Evolutionary conservation across 1,140 invertebrate genomes (phyloP).

Genomic region (Bombus superbus): DNA sequence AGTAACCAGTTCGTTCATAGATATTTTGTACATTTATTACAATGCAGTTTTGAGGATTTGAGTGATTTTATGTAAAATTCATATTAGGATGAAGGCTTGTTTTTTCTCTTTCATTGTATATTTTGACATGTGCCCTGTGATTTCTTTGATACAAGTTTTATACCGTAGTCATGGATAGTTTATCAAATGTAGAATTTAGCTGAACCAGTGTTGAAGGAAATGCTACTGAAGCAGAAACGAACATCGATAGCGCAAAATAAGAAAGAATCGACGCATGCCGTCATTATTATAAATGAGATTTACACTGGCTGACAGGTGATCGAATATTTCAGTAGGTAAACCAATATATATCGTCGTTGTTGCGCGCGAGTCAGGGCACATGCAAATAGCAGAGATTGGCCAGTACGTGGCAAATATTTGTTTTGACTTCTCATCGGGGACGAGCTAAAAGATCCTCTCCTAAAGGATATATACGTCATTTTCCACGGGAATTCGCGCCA

Average conservation of each 20-base stretch:
- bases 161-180: background rate
- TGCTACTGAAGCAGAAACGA: background rate
- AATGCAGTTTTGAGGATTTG: too few relatives aligned
- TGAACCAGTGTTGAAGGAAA: background rate
- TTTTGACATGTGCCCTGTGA: background rate
- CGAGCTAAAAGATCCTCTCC: conserved; percentile 19
- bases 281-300: conserved; percentile 78
- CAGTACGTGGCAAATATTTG: conserved; percentile 71
- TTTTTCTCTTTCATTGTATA: background rate
- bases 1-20: too few relatives aligned
- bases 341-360: conserved; percentile 61
- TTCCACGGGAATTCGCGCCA: conserved; percentile 62
- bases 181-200: background rate
- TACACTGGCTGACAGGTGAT: conserved; percentile 69
- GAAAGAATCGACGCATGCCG: background rate
- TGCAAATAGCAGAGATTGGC: conserved; percentile 69
- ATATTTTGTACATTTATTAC: too few relatives aligned
- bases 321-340: conserved; percentile 75
- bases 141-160: background rate
- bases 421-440: conserved; percentile 59
- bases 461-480: background rate
- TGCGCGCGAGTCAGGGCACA: conserved; percentile 27
- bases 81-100: too few relatives aligned
- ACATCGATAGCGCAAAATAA: background rate
- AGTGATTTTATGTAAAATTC: too few relatives aligned